phyloP scores from a whole-genome alignment of 2,113 vertebrate genomes.

The Diphyllodes magnificus region DNA sequence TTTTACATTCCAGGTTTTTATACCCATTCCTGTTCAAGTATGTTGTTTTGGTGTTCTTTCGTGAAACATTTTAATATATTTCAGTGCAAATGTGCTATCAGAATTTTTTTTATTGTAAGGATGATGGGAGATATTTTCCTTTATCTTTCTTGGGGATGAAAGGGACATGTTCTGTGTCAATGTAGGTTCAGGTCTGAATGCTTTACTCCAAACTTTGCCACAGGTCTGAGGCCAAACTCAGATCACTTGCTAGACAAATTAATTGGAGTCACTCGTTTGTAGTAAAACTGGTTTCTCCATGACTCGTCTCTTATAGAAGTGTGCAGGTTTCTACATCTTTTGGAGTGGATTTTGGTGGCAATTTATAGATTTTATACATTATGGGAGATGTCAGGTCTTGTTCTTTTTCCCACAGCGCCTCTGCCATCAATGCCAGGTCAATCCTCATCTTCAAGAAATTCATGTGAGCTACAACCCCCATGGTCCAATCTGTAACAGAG shows the following conservation, averaged over 20 bases:
- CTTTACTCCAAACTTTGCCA: not conserved
- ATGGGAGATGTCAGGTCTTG: no score
- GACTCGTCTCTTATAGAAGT: not conserved
- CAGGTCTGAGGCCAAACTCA: not conserved
- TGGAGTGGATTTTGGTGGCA: not conserved
- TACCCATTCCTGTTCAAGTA: not conserved
- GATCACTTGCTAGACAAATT: not conserved
- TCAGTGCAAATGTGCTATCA: not conserved
- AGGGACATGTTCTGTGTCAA: not conserved
- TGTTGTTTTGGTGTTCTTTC: not conserved
- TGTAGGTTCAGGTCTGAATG: not conserved
- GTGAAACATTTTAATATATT: not conserved
- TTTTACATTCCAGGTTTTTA: not conserved
- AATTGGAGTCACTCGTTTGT: not conserved
- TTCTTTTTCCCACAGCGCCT: not conserved
- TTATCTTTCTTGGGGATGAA: not conserved
- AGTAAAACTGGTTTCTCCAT: not conserved
- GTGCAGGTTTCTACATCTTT: not conserved
- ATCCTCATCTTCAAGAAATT: not conserved
- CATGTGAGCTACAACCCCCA: not conserved
- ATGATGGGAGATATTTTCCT: not conserved
- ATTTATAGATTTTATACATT: not conserved
- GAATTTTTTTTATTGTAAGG: not conserved
- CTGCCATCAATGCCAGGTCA: not conserved
- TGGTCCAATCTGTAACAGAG: not conserved